Percentiles rank a stretch among this genome's conserved stretches.
Conservation (phyloP, 2,888 invertebrate genomes). For the Mongoloraphidia duomilia region DNA sequence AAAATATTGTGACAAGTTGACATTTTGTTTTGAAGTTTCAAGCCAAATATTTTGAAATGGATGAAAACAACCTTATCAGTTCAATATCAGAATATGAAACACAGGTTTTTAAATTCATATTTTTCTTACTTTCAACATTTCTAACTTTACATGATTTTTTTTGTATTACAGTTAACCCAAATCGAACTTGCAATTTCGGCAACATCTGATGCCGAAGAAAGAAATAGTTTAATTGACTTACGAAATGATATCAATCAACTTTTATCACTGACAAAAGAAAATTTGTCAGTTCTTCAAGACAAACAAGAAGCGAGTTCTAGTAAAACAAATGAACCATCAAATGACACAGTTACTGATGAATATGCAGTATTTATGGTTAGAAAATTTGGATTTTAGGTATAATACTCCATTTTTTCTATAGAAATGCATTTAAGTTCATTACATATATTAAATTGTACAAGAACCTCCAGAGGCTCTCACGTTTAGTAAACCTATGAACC, state of each 20-base stretch:
- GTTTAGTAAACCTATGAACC: too few species aligned
- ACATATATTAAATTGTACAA: too few species aligned
- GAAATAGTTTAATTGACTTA: conserved; percentile 41
- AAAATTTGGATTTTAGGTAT: background rate
- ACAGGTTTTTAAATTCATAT: too few species aligned
- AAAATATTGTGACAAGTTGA: too few species aligned
- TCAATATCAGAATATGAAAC: too few species aligned
- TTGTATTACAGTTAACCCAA: conserved; percentile 38
- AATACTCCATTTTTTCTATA: too few species aligned
- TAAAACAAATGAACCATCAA: conserved; percentile 13
- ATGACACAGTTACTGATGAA: conserved; percentile 35
- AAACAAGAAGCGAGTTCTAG: conserved; percentile 1
- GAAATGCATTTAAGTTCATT: too few species aligned
- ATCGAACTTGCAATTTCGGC: conserved; percentile 42
- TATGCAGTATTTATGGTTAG: conserved; percentile 55
- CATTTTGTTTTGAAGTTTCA: too few species aligned
- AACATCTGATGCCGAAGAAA: conserved; percentile 33
- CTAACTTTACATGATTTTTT: conserved; percentile 5
- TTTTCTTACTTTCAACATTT: too few species aligned
- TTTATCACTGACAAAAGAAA: conserved; percentile 51
- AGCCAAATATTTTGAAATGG: too few species aligned
- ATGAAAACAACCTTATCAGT: too few species aligned
- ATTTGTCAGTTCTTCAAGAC: conserved; percentile 22
- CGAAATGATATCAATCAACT: conserved; percentile 51
- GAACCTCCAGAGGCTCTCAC: too few species aligned